These are phyloP conservation scores for Diarsia dahlii DNA, from an alignment of 2,888 invertebrate genomes.

Conservation along the genomic window DNA sequence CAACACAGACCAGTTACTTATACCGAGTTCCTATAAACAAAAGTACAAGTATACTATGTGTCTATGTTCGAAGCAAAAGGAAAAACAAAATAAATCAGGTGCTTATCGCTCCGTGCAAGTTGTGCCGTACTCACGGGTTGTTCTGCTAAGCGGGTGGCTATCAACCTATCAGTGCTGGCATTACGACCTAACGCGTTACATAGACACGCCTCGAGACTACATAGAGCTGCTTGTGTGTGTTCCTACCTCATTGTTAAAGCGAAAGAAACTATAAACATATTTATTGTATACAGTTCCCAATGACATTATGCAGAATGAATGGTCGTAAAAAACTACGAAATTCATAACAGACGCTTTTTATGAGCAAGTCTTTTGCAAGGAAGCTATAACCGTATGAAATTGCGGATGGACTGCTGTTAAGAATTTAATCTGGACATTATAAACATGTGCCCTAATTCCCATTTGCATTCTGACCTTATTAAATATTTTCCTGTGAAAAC, in stretches of 20 bases:
- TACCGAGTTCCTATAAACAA: neutral
- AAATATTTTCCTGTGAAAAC: conserved; percentile 73
- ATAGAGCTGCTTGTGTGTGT: neutral
- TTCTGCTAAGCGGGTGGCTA: conserved; percentile 49
- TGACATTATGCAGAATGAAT: conserved; percentile 34
- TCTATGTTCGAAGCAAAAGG: conserved; percentile 43
- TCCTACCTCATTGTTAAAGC: conserved; percentile 22
- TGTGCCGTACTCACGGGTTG: conserved; percentile 38
- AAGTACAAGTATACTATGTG: conserved; percentile 17
- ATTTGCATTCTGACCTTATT: conserved; percentile 72
- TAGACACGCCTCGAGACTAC: conserved; percentile 2
- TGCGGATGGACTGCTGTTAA: conserved; percentile 40
- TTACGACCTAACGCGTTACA: conserved; percentile 31
- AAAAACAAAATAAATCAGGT: conserved; percentile 58
- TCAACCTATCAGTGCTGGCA: conserved; percentile 51
- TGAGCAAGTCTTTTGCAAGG: conserved; percentile 28
- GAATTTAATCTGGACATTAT: conserved; percentile 30
- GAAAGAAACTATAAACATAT: conserved; percentile 19
- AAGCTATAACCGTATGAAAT: conserved; percentile 34
- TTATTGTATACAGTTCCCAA: conserved; percentile 25
- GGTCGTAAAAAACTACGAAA: conserved; percentile 45
- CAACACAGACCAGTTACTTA: neutral
- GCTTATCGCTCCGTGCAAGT: conserved; percentile 55
- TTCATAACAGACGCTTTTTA: conserved; percentile 46
- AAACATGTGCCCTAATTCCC: conserved; percentile 47